Evolutionary conservation across 1,140 invertebrate species (phyloP).

Genomic region (Ylistrum balloti): DNA sequence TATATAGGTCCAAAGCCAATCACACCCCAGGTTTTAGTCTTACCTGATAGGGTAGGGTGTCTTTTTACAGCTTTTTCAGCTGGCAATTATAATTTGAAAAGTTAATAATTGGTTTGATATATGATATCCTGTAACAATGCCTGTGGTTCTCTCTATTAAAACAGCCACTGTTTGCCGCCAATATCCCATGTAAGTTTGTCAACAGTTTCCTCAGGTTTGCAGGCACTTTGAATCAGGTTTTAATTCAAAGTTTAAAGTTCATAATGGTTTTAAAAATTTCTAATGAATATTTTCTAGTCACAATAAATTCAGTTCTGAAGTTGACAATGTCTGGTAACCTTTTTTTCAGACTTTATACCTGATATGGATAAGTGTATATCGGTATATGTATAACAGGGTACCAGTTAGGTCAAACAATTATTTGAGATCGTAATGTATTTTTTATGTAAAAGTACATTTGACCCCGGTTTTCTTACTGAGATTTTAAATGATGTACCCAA

Average conservation of each 20-base stretch:
- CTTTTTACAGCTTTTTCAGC: not conserved
- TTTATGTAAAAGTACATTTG: not conserved
- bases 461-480: not conserved
- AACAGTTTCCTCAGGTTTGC: not conserved
- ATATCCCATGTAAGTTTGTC: not conserved
- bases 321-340: not conserved
- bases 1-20: not conserved
- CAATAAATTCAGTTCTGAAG: not conserved
- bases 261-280: constrained; percentile 8
- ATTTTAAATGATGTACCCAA: too few relatives aligned
- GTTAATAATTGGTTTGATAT: constrained; percentile 4
- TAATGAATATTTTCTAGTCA: not conserved
- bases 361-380: not conserved
- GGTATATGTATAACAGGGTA: too few relatives aligned
- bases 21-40: not conserved
- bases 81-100: constrained; percentile 11
- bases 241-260: not conserved
- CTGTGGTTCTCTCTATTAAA: not conserved
- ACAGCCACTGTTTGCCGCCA: not conserved
- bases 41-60: not conserved
- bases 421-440: not conserved
- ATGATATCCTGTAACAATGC: constrained; percentile 8
- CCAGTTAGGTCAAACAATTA: not conserved
- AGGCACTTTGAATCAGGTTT: not conserved
- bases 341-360: not conserved